phyloP scores from a whole-genome alignment of 2,888 invertebrate genomes.

The Crioceris asparagi region DNA sequence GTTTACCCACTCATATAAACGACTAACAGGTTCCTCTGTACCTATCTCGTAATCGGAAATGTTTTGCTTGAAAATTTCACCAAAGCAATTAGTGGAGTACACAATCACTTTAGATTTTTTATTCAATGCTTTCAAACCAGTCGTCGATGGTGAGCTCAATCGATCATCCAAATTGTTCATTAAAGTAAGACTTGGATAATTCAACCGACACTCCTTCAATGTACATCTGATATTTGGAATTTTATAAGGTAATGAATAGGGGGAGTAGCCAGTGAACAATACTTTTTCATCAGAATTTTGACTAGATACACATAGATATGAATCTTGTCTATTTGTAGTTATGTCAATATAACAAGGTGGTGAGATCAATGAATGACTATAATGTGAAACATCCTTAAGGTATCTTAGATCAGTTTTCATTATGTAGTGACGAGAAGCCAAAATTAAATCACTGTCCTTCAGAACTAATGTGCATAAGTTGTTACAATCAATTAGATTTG shows the following conservation, averaged over 20 bases:
- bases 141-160: slow-evolving; percentile 16
- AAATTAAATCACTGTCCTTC: slow-evolving; percentile 13
- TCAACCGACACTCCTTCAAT: slow-evolving; percentile 15
- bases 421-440: slow-evolving; percentile 20
- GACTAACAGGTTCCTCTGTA: slow-evolving; percentile 8
- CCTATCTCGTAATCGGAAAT: slow-evolving; percentile 10
- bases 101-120: slow-evolving; percentile 15
- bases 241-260: slow-evolving; percentile 21
- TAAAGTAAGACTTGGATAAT: slow-evolving; percentile 16
- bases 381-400: slow-evolving; percentile 13
- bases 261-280: slow-evolving; percentile 20
- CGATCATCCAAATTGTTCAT: slow-evolving; percentile 14
- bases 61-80: slow-evolving; percentile 23
- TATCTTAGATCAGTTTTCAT: slow-evolving; percentile 19
- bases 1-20: slow-evolving; percentile 18
- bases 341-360: slow-evolving; percentile 22
- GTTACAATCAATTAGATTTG: slow-evolving; percentile 20
- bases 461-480: slow-evolving; percentile 18
- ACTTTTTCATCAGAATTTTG: slow-evolving; percentile 19
- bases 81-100: slow-evolving; percentile 20
- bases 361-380: slow-evolving; percentile 18
- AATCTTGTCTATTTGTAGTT: slow-evolving; percentile 11
- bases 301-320: slow-evolving; percentile 19
- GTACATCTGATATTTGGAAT: slow-evolving; percentile 20
- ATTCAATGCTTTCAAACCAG: slow-evolving; percentile 22